Evolutionary conservation across 2,113 vertebrate genomes (phyloP).

Genomic region (Muntiacus reevesi): DNA sequence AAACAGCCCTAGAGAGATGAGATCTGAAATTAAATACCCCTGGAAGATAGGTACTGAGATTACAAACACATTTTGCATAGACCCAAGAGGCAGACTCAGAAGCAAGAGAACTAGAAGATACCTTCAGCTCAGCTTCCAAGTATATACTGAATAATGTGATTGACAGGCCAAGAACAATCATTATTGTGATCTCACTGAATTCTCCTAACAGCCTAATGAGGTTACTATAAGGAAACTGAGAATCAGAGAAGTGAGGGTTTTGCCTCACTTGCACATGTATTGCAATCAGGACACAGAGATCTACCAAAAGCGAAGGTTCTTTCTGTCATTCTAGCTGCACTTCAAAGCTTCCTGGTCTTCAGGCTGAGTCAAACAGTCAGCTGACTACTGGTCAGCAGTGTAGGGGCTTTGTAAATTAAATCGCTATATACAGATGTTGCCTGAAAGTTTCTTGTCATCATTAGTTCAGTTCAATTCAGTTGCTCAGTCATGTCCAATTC

Average conservation of each 20-base stretch:
- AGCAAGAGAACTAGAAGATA: neutral
- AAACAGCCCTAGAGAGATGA: neutral
- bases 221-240: neutral
- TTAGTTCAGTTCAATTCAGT: neutral
- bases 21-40: neutral
- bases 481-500: neutral
- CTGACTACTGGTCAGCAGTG: neutral
- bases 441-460: neutral
- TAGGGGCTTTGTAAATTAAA: neutral
- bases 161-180: neutral
- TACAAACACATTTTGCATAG: neutral
- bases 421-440: neutral
- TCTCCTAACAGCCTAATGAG: neutral
- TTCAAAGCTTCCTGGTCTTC: neutral
- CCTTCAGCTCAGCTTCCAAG: neutral
- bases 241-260: neutral
- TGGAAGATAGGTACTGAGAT: neutral
- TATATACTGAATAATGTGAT: neutral
- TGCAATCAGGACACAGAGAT: neutral
- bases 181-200: neutral
- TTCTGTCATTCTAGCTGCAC: neutral
- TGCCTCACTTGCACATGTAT: neutral
- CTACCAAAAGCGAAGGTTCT: neutral
- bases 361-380: neutral
- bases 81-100: neutral